A percentile compares a stretch with the other conserved stretches of the same genome.
These are phyloP conservation scores for Notiomystis cincta DNA, from an alignment of 2,113 vertebrate genomes.

Conservation along the genomic window DNA sequence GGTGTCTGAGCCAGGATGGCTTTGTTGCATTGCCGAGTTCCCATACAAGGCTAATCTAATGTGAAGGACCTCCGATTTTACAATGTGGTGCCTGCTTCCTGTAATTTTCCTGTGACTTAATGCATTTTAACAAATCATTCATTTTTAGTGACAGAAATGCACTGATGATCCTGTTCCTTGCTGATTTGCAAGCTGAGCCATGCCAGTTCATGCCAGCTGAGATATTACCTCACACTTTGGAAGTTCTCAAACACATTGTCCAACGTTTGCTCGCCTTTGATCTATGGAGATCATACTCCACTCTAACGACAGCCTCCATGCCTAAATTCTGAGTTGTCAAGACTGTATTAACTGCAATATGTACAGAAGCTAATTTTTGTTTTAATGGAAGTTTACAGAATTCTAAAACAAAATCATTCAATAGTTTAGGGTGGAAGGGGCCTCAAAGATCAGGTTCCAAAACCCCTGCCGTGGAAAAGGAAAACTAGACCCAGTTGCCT, in stretches of 20 bases:
- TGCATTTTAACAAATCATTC: neutral
- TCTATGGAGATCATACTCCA: neutral
- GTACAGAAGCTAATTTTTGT: rapidly evolving
- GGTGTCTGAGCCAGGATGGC: neutral
- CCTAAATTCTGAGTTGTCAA: neutral
- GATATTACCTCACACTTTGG: neutral
- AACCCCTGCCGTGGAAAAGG: neutral
- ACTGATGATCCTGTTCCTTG: neutral
- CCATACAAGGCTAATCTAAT: neutral
- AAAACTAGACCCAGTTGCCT: neutral
- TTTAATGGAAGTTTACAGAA: neutral
- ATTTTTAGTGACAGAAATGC: neutral
- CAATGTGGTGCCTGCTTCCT: neutral
- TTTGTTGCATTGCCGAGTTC: neutral
- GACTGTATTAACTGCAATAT: neutral
- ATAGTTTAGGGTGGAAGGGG: neutral
- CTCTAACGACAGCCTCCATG: neutral
- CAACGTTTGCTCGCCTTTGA: neutral
- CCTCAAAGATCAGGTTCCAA: rapidly evolving
- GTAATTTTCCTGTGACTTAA: neutral
- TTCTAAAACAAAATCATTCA: neutral
- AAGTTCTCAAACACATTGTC: neutral
- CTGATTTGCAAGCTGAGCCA: neutral
- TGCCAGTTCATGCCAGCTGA: neutral
- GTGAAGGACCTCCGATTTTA: neutral